Evolutionary conservation across 2,888 invertebrate genomes (phyloP).

Genomic region (Oligia latruncula): DNA sequence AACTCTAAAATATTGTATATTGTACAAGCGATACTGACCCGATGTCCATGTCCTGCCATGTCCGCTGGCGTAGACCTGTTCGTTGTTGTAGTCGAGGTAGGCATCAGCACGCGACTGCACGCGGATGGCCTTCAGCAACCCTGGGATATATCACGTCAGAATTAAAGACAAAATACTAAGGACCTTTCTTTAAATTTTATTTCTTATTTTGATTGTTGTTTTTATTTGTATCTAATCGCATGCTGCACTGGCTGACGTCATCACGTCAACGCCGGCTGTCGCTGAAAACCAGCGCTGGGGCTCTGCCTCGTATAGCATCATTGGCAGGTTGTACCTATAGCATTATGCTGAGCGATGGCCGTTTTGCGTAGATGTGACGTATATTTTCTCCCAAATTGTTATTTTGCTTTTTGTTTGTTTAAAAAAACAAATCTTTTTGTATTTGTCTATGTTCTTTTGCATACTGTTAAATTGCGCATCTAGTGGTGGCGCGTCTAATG

Average conservation of each 20-base stretch:
- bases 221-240: too few relatives aligned
- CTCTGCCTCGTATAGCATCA: too few relatives aligned
- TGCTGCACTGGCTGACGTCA: too few relatives aligned
- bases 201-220: too few relatives aligned
- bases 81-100: slow-evolving; percentile 73
- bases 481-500: neutral
- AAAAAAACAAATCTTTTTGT: neutral
- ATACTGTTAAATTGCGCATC: neutral
- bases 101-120: slow-evolving; percentile 78
- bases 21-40: slow-evolving; percentile 34
- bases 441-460: neutral
- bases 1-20: neutral
- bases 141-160: slow-evolving; percentile 61
- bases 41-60: slow-evolving; percentile 83
- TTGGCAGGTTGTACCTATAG: too few relatives aligned
- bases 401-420: too few relatives aligned
- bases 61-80: slow-evolving; percentile 78
- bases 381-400: too few relatives aligned
- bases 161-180: neutral
- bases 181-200: neutral
- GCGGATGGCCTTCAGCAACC: slow-evolving; percentile 75
- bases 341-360: too few relatives aligned
- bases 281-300: too few relatives aligned
- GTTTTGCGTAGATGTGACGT: too few relatives aligned
- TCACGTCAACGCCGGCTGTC: too few relatives aligned